Base-by-base conservation (phyloP, 2,797 vertebrate genomes). In the Taeniopygia guttata region DNA sequence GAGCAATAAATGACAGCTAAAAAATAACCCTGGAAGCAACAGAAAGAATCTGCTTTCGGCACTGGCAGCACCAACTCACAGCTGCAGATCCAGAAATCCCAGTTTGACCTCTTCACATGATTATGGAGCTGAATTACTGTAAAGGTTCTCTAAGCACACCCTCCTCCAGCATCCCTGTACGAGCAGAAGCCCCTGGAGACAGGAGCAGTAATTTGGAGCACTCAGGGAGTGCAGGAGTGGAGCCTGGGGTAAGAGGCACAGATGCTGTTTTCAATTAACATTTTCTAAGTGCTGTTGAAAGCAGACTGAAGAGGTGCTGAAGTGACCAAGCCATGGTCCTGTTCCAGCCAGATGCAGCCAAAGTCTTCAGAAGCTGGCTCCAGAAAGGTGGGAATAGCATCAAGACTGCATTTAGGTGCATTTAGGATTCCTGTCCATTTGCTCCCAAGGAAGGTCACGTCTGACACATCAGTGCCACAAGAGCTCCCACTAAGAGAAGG, bases 211-310 rank as follows among this genome's bases (percentile, higher is more conserved):
- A 84, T 76, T 22, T 36, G 43, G 55, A 91, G 67, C 36, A 36
- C 23, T 45, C 30, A 0, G 55, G 60, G 66, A 69, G 40, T 2
- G 32, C 74, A 43, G 36, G 43, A 84, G 46, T 25, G 2, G 16
- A 84, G 62, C 66, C 46, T 72, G 43, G 80, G 86, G 13, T 60
- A 46, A 81, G 73, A 88, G 8, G 19, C 32, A 36, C 60, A 43
- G 54, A 72, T 13, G 26, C 36, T 87, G 40, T 16, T 79, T 55
- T 46, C 89, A 69, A 76, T 82, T 58, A 75, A 40, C 36, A 30
- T 55, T 66, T 84, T 20, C 43, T 17, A 87, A 87, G 89, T 48
- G 82, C 67, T 82, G 63, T 34, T 73, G 63, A 84, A 88, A 90
- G 66, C 46, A 66, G 38, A 43, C 17, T 75, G 74, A 62, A 56